These are phyloP conservation scores for Melanotaenia trifasciata DNA, from an alignment of 2,797 vertebrate genomes.

Conservation along the genomic window DNA sequence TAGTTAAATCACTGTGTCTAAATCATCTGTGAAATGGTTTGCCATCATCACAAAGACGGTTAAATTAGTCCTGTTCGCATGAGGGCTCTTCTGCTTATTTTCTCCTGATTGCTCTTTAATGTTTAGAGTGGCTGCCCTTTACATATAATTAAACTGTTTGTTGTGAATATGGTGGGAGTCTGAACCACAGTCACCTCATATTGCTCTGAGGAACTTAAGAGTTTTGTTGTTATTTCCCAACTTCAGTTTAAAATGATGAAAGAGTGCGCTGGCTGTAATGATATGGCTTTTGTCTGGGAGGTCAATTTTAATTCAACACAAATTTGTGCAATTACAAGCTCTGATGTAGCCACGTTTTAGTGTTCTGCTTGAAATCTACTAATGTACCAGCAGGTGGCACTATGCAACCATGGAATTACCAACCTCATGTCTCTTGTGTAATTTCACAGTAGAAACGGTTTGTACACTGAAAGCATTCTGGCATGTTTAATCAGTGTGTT, in stretches of 20 bases:
- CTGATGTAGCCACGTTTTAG: neutral
- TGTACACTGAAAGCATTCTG: slow-evolving; percentile 33
- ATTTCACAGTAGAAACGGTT: slow-evolving; percentile 37
- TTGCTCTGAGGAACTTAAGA: neutral
- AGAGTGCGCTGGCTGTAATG: neutral
- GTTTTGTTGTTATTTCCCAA: neutral
- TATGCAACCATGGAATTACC: slow-evolving; percentile 26
- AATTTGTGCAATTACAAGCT: neutral
- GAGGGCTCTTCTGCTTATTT: slow-evolving; percentile 47
- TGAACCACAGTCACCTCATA: slow-evolving; percentile 11
- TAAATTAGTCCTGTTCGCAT: slow-evolving; percentile 46
- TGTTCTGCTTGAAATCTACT: neutral
- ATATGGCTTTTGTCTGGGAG: neutral
- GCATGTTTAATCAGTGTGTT: slow-evolving; percentile 53
- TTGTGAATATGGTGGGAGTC: slow-evolving; percentile 5
- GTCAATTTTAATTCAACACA: neutral
- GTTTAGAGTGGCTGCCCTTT: slow-evolving; percentile 31
- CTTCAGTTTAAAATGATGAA: neutral
- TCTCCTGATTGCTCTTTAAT: slow-evolving; percentile 35
- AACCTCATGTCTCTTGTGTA: slow-evolving; percentile 18
- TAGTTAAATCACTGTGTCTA: slow-evolving; percentile 43
- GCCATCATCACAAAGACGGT: slow-evolving; percentile 2
- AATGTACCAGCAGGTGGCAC: slow-evolving; percentile 56
- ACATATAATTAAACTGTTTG: slow-evolving; percentile 19
- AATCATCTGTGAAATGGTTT: slow-evolving; percentile 33